Evolutionary conservation across 2,113 vertebrate species (phyloP).

Genomic region (Chloroceryle aenea): DNA sequence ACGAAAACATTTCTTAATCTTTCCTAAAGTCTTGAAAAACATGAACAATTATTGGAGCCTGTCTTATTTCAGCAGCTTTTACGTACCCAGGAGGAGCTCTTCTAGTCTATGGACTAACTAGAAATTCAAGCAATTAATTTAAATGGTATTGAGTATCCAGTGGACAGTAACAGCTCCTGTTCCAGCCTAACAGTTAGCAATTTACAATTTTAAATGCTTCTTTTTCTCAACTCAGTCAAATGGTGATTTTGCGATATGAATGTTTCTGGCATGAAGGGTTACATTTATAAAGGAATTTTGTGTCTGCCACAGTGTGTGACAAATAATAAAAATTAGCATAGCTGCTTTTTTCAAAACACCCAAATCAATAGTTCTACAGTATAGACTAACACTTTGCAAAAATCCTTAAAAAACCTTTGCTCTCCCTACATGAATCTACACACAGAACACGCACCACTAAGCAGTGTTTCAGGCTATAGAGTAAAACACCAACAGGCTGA

Average conservation of each 20-base stretch:
- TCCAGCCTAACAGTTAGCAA: conserved; percentile 26
- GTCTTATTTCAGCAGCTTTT: conserved; percentile 34
- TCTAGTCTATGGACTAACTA: conserved; percentile 45
- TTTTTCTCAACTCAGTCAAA: conserved; percentile 21
- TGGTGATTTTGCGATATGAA: neutral
- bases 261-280: neutral
- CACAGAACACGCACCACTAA: neutral
- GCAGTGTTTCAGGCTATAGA: neutral
- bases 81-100: conserved; percentile 27
- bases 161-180: conserved; percentile 12
- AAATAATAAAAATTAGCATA: neutral
- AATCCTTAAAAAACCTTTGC: neutral
- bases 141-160: conserved; percentile 19
- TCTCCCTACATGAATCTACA: accelerated
- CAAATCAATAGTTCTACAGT: neutral
- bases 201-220: conserved; percentile 36
- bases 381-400: neutral
- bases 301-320: neutral
- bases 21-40: conserved; percentile 45
- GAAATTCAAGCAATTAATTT: conserved; percentile 62
- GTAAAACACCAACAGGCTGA: neutral
- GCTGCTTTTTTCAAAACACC: neutral
- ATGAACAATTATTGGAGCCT: neutral
- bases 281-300: neutral
- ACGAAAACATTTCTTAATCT: neutral